Conservation (phyloP, 2,888 invertebrate species). For the Ochropacha duplaris region DNA sequence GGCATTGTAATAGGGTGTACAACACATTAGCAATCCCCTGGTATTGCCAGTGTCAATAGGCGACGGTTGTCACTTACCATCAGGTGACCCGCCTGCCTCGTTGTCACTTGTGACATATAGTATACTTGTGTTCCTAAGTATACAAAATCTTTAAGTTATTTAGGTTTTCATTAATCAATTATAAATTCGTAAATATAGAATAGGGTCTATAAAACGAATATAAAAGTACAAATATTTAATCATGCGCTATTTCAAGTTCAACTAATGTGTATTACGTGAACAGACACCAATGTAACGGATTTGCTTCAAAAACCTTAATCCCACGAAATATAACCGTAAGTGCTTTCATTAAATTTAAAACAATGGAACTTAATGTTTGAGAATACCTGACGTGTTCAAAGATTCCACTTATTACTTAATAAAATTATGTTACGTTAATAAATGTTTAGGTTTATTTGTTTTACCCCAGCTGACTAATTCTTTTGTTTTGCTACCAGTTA, state of each 20-base stretch:
- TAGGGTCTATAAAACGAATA: neutral
- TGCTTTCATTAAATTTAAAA: neutral
- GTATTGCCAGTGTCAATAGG: too few relatives aligned
- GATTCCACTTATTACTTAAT: neutral
- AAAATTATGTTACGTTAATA: neutral
- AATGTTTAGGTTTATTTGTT: neutral
- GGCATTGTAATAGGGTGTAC: too few relatives aligned
- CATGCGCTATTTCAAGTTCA: neutral
- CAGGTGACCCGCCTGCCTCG: too few relatives aligned
- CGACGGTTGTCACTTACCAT: too few relatives aligned
- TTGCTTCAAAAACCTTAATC: conserved; percentile 24
- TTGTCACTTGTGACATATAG: too few relatives aligned
- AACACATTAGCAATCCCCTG: too few relatives aligned
- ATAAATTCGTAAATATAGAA: too few relatives aligned
- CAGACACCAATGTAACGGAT: neutral
- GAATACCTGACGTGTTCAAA: neutral
- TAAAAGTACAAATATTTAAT: neutral
- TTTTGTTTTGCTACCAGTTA: too few relatives aligned
- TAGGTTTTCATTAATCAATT: too few relatives aligned
- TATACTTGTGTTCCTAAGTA: too few relatives aligned
- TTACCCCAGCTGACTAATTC: too few relatives aligned
- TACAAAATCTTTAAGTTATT: too few relatives aligned
- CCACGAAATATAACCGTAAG: conserved; percentile 27
- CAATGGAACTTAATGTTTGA: neutral
- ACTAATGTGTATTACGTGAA: neutral